Evolutionary conservation across 2,113 vertebrate species (phyloP).

Genomic region (Leptodactylus fuscus): DNA sequence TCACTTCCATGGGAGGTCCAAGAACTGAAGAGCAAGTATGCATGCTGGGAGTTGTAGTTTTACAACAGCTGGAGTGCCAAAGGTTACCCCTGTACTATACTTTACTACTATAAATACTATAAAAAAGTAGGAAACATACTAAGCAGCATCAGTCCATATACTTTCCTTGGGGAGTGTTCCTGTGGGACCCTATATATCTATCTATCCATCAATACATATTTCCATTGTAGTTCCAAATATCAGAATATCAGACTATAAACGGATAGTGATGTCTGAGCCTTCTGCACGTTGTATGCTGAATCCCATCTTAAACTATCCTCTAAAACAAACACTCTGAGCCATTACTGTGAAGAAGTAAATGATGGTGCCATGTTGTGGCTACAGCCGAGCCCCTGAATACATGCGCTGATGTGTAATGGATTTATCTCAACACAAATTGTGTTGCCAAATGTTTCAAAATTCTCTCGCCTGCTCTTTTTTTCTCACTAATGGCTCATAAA

Average conservation of each 20-base stretch:
- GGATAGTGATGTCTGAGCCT: neutral
- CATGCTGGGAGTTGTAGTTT: too few relatives aligned
- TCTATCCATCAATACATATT: too few relatives aligned
- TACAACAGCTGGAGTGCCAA: too few relatives aligned
- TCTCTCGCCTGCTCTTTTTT: neutral
- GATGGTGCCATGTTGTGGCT: constrained; percentile 9
- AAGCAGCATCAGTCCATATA: too few relatives aligned
- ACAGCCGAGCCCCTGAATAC: constrained; percentile 5
- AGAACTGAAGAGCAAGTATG: too few relatives aligned
- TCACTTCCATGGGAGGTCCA: too few relatives aligned
- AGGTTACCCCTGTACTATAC: too few relatives aligned
- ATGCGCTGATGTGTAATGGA: constrained; percentile 33
- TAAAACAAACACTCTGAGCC: neutral
- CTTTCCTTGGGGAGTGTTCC: too few relatives aligned
- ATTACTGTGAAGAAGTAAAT: constrained; percentile 35
- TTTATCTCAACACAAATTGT: constrained; percentile 42
- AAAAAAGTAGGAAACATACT: too few relatives aligned
- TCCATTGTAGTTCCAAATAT: neutral
- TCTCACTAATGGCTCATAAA: constrained; percentile 21
- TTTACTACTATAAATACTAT: too few relatives aligned
- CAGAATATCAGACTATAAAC: neutral
- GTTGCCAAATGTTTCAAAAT: constrained; percentile 18
- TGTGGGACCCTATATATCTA: too few relatives aligned
- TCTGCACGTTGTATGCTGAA: neutral
- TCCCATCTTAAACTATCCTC: neutral